Evolutionary conservation across 2,797 vertebrate species (phyloP), one percentile per base, ranked within the genome.

Genomic region (Enteromius trimaculatus): DNA sequence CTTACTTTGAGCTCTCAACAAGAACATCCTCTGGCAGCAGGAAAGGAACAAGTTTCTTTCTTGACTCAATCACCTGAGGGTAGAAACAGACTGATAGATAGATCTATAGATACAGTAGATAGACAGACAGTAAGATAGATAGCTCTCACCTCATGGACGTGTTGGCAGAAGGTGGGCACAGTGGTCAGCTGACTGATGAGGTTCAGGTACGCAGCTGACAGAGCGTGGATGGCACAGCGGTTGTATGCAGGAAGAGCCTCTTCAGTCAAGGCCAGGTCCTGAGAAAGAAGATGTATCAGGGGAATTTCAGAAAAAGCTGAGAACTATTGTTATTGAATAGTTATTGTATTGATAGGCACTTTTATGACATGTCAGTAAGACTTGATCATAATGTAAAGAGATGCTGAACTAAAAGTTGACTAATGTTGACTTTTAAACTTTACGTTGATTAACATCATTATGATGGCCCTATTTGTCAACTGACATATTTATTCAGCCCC

Each of bases 171-270:
- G 21, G 95, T 90, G 0, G 95, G 94, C 58, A 96, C 94, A 0
- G 94, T 94, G 1, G 94, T 96, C 11, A 97, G 94, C 85, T 96
- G 96, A 72, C 95, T 95, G 92, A 97, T 93, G 89, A 98, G 93
- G 90, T 94, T 93, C 90, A 98, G 91, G 89, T 96, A 95, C 64
- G 95, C 95, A 0, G 96, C 96, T 0, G 95, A 95, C 3, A 98
- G 87, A 0, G 95, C 96, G 0, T 97, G 95, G 5, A 98, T 91
- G 0, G 96, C 95, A 1, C 96, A 98, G 88, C 96, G 96, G 90
- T 95, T 96, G 51, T 95, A 95, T 0, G 90, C 84, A 0, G 96
- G 93, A 80, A 97, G 82, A 83, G 91, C 86, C 83, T 96, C 96
- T 53, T 97, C 95, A 91, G 92, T 93, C 87, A 95, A 89, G 1